Percentiles rank a stretch among this genome's conserved stretches.
phyloP scores from a whole-genome alignment of 2,113 vertebrate genomes.

The Oryzias melastigma region DNA sequence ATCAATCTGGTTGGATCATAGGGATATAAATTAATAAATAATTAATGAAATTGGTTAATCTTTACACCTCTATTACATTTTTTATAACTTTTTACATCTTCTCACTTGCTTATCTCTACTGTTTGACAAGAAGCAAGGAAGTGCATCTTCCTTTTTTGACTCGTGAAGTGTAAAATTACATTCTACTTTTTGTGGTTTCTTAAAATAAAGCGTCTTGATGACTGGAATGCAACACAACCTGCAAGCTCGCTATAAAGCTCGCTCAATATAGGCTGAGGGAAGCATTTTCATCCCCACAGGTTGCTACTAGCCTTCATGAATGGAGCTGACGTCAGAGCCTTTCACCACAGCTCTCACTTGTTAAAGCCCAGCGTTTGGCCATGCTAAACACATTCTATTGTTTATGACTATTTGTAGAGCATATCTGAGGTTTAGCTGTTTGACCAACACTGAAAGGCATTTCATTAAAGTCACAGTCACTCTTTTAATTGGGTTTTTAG shows the following conservation, averaged over 20 bases:
- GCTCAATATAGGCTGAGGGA: slow-evolving; percentile 46
- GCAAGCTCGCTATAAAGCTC: slow-evolving; percentile 29
- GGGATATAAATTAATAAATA: no score
- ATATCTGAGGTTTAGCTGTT: slow-evolving; percentile 47
- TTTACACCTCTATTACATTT: no score
- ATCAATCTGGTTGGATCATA: no score
- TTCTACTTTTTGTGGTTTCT: slow-evolving; percentile 39
- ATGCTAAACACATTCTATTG: slow-evolving; percentile 27
- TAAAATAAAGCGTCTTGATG: slow-evolving; percentile 55
- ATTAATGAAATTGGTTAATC: no score
- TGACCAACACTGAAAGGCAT: slow-evolving; percentile 46
- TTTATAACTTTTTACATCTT: no score
- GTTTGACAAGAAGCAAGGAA: no score
- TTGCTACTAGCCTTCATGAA: slow-evolving; percentile 56
- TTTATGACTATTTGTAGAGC: slow-evolving; percentile 43
- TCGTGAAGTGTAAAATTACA: slow-evolving; percentile 21
- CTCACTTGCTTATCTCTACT: no score
- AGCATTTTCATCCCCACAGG: slow-evolving; percentile 57
- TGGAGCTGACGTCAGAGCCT: slow-evolving; percentile 50
- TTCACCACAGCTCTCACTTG: slow-evolving; percentile 47
- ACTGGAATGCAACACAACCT: slow-evolving; percentile 48
- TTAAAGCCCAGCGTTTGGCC: slow-evolving; percentile 34
- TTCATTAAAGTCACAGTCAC: neutral
- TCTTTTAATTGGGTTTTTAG: neutral
- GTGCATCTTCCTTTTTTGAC: no score